These are phyloP conservation scores for Spea multiplicata DNA, from an alignment of 2,113 vertebrate genomes.

Conservation along the genomic window DNA sequence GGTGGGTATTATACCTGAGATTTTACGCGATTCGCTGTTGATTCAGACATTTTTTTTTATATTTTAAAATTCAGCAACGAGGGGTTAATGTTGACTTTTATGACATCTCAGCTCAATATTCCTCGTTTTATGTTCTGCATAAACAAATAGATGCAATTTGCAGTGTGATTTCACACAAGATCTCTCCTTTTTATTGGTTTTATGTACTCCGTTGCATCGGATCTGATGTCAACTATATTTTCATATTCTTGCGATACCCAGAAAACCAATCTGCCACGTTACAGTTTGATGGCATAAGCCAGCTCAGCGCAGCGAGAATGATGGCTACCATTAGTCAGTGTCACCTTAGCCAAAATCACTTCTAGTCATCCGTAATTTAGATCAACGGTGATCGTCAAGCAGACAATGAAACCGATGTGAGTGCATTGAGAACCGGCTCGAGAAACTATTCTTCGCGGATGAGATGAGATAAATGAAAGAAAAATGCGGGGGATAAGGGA, in stretches of 20 bases:
- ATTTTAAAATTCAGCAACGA: too few relatives aligned
- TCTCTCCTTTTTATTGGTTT: too few relatives aligned
- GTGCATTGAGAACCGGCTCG: not conserved
- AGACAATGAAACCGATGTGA: not conserved
- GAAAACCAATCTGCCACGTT: slow-evolving; percentile 2
- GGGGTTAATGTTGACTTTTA: too few relatives aligned
- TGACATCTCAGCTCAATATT: too few relatives aligned
- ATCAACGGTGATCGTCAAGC: not conserved
- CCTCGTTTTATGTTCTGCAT: too few relatives aligned
- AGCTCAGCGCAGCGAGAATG: not conserved
- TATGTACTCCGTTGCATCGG: not conserved
- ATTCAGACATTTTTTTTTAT: too few relatives aligned
- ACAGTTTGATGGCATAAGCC: not conserved
- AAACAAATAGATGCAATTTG: too few relatives aligned
- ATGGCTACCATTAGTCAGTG: slow-evolving; percentile 31
- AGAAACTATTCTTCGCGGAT: not conserved
- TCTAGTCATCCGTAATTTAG: not conserved
- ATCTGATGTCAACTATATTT: slow-evolving; percentile 4
- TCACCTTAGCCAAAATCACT: slow-evolving; percentile 23
- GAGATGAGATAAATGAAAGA: not conserved
- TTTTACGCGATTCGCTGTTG: too few relatives aligned
- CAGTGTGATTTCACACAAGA: too few relatives aligned
- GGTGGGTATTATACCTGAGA: too few relatives aligned
- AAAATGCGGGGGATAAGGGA: too few relatives aligned
- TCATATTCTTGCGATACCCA: not conserved